These are phyloP conservation scores for Stomatorhinus ivindoensis DNA, from an alignment of 2,113 vertebrate species.

Conservation along the genomic window DNA sequence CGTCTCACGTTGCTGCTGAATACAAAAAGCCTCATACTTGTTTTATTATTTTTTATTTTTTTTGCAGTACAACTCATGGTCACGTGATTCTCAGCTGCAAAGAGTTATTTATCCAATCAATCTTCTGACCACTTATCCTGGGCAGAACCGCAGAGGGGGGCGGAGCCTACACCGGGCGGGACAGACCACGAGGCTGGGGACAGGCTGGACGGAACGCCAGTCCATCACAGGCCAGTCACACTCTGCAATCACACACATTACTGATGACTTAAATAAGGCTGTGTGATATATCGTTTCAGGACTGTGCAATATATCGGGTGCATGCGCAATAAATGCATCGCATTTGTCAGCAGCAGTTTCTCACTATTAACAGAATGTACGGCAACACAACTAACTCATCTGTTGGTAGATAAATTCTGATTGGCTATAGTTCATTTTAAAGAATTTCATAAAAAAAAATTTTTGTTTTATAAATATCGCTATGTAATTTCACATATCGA, in stretches of 20 bases:
- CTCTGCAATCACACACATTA: neutral
- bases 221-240: neutral
- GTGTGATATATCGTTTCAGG: neutral
- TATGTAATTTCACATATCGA: neutral
- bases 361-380: neutral
- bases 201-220: neutral
- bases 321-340: neutral
- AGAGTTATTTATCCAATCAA: neutral
- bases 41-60: neutral
- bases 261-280: neutral
- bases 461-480: neutral
- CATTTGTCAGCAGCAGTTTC: neutral
- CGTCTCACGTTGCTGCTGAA: neutral
- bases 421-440: neutral
- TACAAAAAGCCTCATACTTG: neutral
- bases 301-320: neutral
- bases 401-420: neutral
- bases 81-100: neutral
- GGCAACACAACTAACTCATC: neutral
- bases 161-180: neutral
- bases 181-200: neutral
- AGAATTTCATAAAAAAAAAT: neutral
- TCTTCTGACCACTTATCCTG: neutral
- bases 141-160: neutral
- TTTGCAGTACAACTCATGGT: neutral